Evolutionary conservation across 2,113 vertebrate genomes (phyloP), one percentile per base, ranked within the genome.

Genomic region (Epinephelus fuscoguttatus): DNA sequence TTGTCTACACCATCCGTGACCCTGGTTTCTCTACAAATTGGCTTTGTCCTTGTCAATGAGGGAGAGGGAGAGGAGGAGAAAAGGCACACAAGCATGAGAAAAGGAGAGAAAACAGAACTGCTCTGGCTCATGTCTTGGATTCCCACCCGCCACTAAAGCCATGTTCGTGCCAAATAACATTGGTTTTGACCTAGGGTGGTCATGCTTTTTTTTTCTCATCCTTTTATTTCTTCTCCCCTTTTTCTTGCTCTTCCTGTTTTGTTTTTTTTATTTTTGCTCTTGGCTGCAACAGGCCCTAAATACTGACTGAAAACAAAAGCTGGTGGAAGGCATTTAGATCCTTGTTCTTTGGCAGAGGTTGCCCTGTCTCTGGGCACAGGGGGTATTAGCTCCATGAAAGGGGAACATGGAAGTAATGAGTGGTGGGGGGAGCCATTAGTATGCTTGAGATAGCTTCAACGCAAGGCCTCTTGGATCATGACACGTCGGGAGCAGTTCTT

Each of bases 361-460:
- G 89, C 81, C 90, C 78, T 90, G 94, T 96, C 95, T 97, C 94
- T 92, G 94, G 96, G 95, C 96, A 94, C 94, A 86, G 92, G 94
- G 95, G 94, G 97, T 96, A 97, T 98, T 96, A 97, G 97, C 97
- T 98, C 97, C 93, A 96, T 99, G 97, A 96, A 97, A 95, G 85
- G 95, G 95, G 94, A 94, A 94, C 96, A 96, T 96, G 96, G 96
- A 97, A 97, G 96, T 98, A 98, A 99, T 98, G 97, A 99, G 96
- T 89, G 72, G 95, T 96, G 94, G 96, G 82, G 91, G 95, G 93
- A 96, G 93, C 95, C 96, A 98, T 98, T 98, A 97, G 96, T 96
- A 97, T 97, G 96, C 97, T 96, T 97, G 97, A 97, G 97, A 96
- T 97, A 94, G 95, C 93, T 96, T 97, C 96, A 97, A 97, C 97